These are phyloP conservation scores for Megamerina dolium DNA, from an alignment of 2,888 invertebrate genomes.

Conservation along the genomic window DNA sequence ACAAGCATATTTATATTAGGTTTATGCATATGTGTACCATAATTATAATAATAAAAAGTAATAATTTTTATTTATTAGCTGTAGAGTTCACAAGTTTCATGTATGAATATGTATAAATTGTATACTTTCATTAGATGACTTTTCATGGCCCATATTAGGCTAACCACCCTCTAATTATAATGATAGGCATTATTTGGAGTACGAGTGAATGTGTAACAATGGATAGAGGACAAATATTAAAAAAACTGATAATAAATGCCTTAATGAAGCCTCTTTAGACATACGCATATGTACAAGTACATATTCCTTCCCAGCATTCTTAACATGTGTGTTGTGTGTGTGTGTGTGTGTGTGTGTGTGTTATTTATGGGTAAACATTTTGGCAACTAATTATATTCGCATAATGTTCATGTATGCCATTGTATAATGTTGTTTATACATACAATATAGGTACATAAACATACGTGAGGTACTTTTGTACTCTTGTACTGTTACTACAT, in stretches of 20 bases:
- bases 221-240: conserved; percentile 3
- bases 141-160: conserved; percentile 13
- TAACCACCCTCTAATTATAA: conserved; percentile 24
- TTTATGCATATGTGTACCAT: too few relatives aligned
- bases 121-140: not conserved
- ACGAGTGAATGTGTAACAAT: conserved; percentile 2
- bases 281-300: conserved; percentile 17
- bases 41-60: too few relatives aligned
- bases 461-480: conserved; percentile 2
- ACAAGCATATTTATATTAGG: not conserved
- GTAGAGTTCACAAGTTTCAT: conserved; percentile 23
- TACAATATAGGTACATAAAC: not conserved
- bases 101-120: not conserved
- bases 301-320: conserved; percentile 21
- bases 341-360: too few relatives aligned
- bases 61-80: conserved; percentile 45
- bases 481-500: not conserved
- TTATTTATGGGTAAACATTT: conserved; percentile 43
- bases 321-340: conserved; percentile 47
- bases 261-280: conserved; percentile 27
- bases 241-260: conserved; percentile 34
- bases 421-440: conserved; percentile 2
- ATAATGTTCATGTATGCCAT: conserved; percentile 31
- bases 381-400: conserved; percentile 47
- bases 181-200: conserved; percentile 15